Percentiles rank a stretch among this genome's conserved stretches.
phyloP scores from a whole-genome alignment of 2,113 vertebrate genomes.

The Passer montanus region DNA sequence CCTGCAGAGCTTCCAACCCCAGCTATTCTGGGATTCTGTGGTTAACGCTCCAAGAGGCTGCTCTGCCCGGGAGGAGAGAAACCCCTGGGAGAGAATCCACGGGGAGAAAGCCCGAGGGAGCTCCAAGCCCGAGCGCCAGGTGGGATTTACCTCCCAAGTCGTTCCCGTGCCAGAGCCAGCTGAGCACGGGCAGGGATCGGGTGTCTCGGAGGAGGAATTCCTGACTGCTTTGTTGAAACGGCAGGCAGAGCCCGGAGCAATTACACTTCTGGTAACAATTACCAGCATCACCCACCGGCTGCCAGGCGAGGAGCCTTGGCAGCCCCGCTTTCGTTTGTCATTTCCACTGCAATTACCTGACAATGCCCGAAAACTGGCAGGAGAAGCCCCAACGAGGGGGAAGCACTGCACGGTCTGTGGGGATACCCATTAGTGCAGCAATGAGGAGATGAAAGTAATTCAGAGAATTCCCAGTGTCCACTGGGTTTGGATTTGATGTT shows the following conservation, averaged over 20 bases:
- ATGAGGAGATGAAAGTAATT: constrained; percentile 26
- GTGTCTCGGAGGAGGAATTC: constrained; percentile 37
- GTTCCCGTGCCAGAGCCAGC: background rate
- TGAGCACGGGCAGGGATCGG: background rate
- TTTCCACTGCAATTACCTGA: constrained; percentile 67
- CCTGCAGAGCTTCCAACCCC: background rate
- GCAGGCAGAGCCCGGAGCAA: constrained; percentile 56
- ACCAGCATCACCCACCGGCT: constrained; percentile 37
- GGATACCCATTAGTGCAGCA: background rate
- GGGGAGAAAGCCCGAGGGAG: background rate
- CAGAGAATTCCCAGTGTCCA: background rate
- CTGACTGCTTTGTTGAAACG: constrained; percentile 15
- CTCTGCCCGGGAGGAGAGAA: background rate
- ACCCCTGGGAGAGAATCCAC: background rate
- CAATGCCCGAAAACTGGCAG: constrained; percentile 37
- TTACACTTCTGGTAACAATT: constrained; percentile 63
- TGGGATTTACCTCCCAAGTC: background rate
- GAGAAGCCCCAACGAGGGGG: constrained; percentile 22
- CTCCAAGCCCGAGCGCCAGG: background rate
- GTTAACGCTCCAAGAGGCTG: background rate
- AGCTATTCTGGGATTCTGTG: too few relatives aligned
- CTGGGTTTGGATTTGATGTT: background rate
- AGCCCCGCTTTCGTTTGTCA: constrained; percentile 46
- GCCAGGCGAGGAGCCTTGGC: constrained; percentile 63
- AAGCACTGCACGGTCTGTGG: background rate